Evolutionary conservation across 23 tunicate genomes (phyloP), one percentile per base, ranked within the genome.

Genomic region (Clavelina lepadiformis): DNA sequence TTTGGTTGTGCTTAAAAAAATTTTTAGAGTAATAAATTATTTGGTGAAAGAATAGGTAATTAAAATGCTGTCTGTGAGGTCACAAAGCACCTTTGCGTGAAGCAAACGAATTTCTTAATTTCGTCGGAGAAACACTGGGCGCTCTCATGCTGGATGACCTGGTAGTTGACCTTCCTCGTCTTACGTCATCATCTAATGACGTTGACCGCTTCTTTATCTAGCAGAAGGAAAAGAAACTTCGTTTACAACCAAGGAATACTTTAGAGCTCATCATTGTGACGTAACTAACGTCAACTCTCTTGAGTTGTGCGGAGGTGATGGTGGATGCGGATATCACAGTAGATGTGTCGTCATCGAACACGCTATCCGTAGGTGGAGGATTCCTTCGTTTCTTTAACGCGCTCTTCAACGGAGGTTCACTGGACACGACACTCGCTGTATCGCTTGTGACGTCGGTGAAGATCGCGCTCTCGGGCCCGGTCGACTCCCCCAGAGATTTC

Each of bases 301-400:
- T 52, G 23, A 80, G 15, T 25, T 73, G 71, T 1, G 63, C 72
- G 5, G 67, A 29, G 18, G 38, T 33, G 1, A 80, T 57, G 2
- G 87, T 66, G 32, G 87, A 66, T 5, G 78, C 76, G 29, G 87
- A 71, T 2, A 80, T 71, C 1, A 80, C 72, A 5, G 87, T 80
- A 18, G 87, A 49, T 1, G 35, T 45, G 56, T 80, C 87, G 37
- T 80, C 87, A 31, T 62, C 78, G 21, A 65, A n/a, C 31, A 65
- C 55, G 29, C 73, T 76, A 3, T 36, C 54, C 2, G 68, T 8
- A 18, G 63, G 65, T 45, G 66, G 56, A 23, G 73, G 82, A 60
- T 8, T 26, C 56, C 58, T 67, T 56, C 4, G 55, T n/a, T 61
- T 78, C 63, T 78, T 78, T 29, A 78, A 70, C 20, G 76, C 85